Evolutionary conservation across 2,888 invertebrate genomes (phyloP).

Genomic region (Noctua janthina): DNA sequence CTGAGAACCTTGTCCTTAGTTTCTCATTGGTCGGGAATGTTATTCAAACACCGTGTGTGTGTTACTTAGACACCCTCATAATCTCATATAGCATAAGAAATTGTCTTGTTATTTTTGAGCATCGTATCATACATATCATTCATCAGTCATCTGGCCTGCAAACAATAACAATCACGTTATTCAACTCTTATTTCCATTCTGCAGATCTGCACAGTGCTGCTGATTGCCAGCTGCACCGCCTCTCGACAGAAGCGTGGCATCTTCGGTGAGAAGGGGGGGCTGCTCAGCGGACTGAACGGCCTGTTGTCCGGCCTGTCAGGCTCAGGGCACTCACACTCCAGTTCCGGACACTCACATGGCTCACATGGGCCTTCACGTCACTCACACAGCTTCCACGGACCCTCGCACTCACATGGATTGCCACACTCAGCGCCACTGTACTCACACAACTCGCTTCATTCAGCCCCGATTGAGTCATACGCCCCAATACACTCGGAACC

Average conservation of each 20-base stretch:
- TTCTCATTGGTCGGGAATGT: neutral
- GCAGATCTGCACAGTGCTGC: slow-evolving; percentile 74
- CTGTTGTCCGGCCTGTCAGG: slow-evolving; percentile 15
- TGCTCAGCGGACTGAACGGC: slow-evolving; percentile 64
- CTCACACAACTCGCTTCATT: slow-evolving; percentile 42
- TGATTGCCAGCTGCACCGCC: slow-evolving; percentile 71
- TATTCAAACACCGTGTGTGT: neutral
- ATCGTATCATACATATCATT: neutral
- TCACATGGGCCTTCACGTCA: neutral
- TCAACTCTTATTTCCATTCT: neutral
- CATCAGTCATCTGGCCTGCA: neutral
- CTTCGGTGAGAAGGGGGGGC: slow-evolving; percentile 74
- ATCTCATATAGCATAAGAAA: neutral
- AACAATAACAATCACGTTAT: neutral
- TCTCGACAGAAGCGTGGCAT: slow-evolving; percentile 78
- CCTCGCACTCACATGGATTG: slow-evolving; percentile 21
- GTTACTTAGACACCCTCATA: neutral
- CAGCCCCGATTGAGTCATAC: slow-evolving; percentile 13
- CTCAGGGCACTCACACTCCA: slow-evolving; percentile 28
- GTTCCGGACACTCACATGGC: slow-evolving; percentile 11
- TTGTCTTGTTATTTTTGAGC: neutral
- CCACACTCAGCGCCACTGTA: slow-evolving; percentile 18
- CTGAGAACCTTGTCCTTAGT: neutral
- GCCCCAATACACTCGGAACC: slow-evolving; percentile 36
- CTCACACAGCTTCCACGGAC: slow-evolving; percentile 36